These are phyloP conservation scores for Axis porcinus DNA, from an alignment of 2,113 vertebrate species.

Conservation along the genomic window DNA sequence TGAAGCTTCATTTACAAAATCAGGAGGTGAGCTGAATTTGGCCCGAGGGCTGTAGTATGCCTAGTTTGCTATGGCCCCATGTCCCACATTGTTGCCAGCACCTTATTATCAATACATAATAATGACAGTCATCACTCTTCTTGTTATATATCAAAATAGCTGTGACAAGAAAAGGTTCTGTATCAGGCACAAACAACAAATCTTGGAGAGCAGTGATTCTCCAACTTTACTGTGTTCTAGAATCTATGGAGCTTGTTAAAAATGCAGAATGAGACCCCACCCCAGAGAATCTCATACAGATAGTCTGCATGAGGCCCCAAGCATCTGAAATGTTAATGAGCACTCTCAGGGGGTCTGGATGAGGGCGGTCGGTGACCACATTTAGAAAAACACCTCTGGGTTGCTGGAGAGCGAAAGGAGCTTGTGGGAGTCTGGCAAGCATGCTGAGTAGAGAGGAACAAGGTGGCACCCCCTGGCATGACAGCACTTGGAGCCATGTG, in stretches of 20 bases:
- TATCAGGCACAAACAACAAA: neutral
- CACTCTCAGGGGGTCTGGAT: too few species aligned
- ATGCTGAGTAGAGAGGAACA: neutral
- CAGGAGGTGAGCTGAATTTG: neutral
- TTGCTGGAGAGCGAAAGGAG: too few species aligned
- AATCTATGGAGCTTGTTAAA: neutral
- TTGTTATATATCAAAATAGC: neutral
- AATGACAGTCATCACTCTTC: neutral
- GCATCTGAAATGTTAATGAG: neutral
- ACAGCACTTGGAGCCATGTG: too few species aligned
- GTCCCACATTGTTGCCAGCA: rapidly evolving
- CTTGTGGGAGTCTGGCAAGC: neutral
- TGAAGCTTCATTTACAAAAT: neutral
- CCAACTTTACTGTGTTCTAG: neutral
- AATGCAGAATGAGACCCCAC: too few species aligned
- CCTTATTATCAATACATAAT: neutral
- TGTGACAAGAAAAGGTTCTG: neutral
- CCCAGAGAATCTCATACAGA: neutral
- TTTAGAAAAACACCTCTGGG: neutral
- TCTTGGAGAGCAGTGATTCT: neutral
- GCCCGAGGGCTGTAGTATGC: neutral
- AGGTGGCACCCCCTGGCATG: neutral
- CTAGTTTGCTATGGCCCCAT: neutral
- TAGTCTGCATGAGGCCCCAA: rapidly evolving
- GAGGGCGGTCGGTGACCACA: rapidly evolving